Conservation (phyloP, 2,888 invertebrate species). For the Caenorhabditis virilis region DNA sequence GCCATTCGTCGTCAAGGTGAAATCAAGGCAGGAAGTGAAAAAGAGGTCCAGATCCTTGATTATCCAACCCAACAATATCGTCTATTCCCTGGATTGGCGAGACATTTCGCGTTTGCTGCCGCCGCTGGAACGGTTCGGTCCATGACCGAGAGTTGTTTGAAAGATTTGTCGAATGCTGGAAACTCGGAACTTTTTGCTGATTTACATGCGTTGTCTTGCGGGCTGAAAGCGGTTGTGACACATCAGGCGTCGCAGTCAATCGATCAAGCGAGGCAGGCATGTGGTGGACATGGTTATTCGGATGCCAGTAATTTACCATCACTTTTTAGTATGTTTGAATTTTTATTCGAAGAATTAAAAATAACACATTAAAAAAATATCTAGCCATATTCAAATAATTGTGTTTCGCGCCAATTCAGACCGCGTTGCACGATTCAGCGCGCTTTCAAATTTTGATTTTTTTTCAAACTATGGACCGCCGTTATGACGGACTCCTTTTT, state of each 20-base stretch:
- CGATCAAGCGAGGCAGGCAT: constrained; percentile 78
- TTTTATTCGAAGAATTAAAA: no score
- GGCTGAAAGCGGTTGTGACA: constrained; percentile 81
- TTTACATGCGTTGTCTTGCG: constrained; percentile 89
- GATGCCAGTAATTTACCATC: constrained; percentile 70
- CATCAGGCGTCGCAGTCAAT: constrained; percentile 73
- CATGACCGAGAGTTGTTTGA: constrained; percentile 39
- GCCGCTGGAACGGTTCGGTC: constrained; percentile 28
- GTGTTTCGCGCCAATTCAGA: no score
- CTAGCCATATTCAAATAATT: no score
- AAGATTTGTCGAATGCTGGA: constrained; percentile 32
- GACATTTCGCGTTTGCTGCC: constrained; percentile 79
- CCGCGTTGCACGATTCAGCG: no score
- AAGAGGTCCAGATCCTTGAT: constrained; percentile 89
- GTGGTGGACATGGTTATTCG: constrained; percentile 90
- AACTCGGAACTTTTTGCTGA: constrained; percentile 70
- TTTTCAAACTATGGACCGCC: no score
- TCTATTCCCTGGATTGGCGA: constrained; percentile 80
- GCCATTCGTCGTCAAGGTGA: constrained; percentile 88
- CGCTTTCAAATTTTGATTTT: no score
- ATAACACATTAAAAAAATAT: no score
- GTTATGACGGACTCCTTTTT: no score
- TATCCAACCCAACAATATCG: constrained; percentile 92
- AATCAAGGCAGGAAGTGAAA: constrained; percentile 78
- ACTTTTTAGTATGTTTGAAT: constrained; percentile 31